Conservation (phyloP, 1,140 invertebrate species). For the Nephila pilipes region DNA sequence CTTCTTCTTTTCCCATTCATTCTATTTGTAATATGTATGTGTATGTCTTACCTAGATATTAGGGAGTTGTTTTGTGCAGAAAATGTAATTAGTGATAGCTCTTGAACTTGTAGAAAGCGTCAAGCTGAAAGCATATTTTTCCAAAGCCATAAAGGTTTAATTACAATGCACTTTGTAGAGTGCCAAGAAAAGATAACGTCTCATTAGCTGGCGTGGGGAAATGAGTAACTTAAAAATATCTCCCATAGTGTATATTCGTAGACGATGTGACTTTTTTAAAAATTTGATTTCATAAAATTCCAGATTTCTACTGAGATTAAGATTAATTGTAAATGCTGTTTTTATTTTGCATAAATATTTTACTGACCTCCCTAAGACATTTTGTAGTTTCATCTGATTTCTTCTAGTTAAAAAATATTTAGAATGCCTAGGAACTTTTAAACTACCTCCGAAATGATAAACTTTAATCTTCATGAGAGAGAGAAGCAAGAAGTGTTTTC, state of each 20-base stretch:
- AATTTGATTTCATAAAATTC: neutral
- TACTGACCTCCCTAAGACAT: too few species aligned
- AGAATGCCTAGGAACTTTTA: too few species aligned
- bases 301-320: neutral
- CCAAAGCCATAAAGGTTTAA: constrained; percentile 33
- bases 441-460: too few species aligned
- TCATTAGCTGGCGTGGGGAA: neutral
- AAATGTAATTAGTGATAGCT: constrained; percentile 39
- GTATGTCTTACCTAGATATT: neutral
- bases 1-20: neutral
- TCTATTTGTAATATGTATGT: neutral
- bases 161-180: neutral
- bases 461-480: too few species aligned
- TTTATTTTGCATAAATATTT: too few species aligned
- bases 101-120: constrained; percentile 4
- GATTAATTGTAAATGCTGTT: too few species aligned
- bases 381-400: too few species aligned
- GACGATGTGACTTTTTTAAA: neutral
- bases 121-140: neutral
- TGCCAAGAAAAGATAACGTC: neutral
- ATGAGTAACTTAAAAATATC: neutral
- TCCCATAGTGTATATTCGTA: neutral
- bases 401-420: too few species aligned
- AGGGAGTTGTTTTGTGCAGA: neutral
- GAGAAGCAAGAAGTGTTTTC: too few species aligned